Percentiles rank a stretch among this genome's conserved stretches.
Conservation (phyloP, 2,797 vertebrate genomes). For the Neopelma chrysocephalum region DNA sequence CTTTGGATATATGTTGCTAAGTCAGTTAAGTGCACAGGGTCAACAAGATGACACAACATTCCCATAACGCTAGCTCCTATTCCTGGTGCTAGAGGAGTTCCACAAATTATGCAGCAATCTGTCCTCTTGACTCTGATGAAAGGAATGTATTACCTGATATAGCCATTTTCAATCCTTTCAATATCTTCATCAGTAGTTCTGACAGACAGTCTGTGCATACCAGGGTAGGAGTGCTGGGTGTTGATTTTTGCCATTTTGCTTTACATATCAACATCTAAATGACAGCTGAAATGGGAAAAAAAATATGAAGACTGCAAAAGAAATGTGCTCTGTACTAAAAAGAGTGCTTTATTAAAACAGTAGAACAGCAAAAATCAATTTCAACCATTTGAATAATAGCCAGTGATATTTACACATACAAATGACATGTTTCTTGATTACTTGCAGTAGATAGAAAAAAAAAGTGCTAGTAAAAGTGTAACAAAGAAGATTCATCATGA, state of each 20-base stretch:
- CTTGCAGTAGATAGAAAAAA: not conserved
- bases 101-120: not conserved
- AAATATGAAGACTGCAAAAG: not conserved
- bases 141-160: slow-evolving; percentile 78
- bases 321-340: not conserved
- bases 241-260: slow-evolving; percentile 79
- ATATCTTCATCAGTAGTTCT: slow-evolving; percentile 78
- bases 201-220: slow-evolving; percentile 59
- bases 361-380: not conserved
- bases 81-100: not conserved
- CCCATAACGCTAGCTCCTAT: not conserved
- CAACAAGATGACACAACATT: not conserved
- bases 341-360: not conserved
- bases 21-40: not conserved
- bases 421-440: not conserved
- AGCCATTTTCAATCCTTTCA: slow-evolving; percentile 81
- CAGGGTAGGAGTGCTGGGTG: slow-evolving; percentile 80
- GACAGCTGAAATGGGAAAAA: slow-evolving; percentile 45
- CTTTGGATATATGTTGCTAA: not conserved
- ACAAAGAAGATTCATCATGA: not conserved
- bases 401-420: not conserved
- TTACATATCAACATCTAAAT: slow-evolving; percentile 60
- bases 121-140: not conserved
- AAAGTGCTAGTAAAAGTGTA: not conserved
- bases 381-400: not conserved